Percentiles rank a stretch among this genome's conserved stretches.
phyloP scores from a whole-genome alignment of 2,888 invertebrate genomes.

The Ophioninae sp. region DNA sequence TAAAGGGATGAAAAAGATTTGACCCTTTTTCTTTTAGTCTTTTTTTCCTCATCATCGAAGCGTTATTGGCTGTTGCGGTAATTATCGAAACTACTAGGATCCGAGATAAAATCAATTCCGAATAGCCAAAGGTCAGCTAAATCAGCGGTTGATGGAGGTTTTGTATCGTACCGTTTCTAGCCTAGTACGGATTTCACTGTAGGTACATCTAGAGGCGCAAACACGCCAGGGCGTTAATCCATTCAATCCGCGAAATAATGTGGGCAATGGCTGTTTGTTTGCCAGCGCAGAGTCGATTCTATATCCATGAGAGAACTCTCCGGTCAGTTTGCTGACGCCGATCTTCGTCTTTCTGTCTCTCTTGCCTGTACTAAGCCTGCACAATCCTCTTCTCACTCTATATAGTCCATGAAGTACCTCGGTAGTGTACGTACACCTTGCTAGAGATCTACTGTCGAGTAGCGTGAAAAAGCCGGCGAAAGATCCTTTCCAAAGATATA shows the following conservation, averaged over 20 bases:
- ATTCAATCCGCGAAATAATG: not conserved
- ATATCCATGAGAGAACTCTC: constrained; percentile 47
- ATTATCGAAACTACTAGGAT: constrained; percentile 6
- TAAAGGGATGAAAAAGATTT: too few relatives aligned
- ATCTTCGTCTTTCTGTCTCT: constrained; percentile 47
- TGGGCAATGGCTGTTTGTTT: constrained; percentile 3
- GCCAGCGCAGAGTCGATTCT: constrained; percentile 8
- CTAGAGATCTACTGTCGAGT: constrained; percentile 61
- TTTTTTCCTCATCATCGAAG: not conserved
- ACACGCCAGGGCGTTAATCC: constrained; percentile 2
- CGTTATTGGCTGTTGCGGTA: not conserved
- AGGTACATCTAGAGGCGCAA: not conserved
- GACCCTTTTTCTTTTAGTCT: not conserved
- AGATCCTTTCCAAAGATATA: constrained; percentile 76
- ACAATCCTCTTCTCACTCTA: constrained; percentile 46
- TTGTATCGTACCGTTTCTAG: constrained; percentile 54
- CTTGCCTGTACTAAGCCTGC: constrained; percentile 30
- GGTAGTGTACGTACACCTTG: constrained; percentile 37
- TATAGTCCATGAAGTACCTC: constrained; percentile 8
- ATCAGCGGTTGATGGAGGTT: constrained; percentile 20
- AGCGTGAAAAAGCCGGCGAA: constrained; percentile 67
- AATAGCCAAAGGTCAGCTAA: constrained; percentile 28
- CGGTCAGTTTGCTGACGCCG: constrained; percentile 49
- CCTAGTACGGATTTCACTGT: constrained; percentile 13
- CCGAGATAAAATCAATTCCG: constrained; percentile 9